Evolutionary conservation across 2,888 invertebrate genomes (phyloP).

Genomic region (Seira ritae): DNA sequence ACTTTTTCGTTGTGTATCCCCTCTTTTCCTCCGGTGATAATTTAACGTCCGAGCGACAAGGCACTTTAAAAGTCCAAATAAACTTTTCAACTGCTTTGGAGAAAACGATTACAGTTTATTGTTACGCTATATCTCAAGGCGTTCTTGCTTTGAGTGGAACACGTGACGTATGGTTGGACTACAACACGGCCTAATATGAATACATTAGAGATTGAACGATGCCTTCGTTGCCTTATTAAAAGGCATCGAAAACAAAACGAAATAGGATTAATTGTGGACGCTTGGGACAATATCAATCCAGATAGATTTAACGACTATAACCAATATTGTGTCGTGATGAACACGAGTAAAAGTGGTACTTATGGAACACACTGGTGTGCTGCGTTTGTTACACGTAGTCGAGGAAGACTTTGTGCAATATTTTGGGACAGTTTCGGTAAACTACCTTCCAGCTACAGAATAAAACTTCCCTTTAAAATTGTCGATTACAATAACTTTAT

Average conservation of each 20-base stretch:
- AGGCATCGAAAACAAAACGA: no score
- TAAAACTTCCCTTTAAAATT: background rate
- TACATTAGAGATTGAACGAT: no score
- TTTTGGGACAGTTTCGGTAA: background rate
- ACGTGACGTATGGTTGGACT: background rate
- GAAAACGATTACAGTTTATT: background rate
- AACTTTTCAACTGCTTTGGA: background rate
- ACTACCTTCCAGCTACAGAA: background rate
- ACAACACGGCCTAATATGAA: no score
- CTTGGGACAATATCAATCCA: no score
- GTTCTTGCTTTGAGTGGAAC: background rate
- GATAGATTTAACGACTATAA: no score
- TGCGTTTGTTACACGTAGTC: no score
- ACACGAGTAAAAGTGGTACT: no score
- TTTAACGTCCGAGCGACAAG: background rate
- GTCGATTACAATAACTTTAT: background rate
- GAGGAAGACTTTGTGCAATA: no score
- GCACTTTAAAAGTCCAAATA: background rate
- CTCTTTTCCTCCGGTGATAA: background rate
- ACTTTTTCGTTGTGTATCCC: background rate
- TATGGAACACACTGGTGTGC: no score
- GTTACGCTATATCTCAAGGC: background rate
- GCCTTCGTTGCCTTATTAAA: no score
- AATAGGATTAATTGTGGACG: no score
- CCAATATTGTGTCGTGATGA: no score